Evolutionary conservation across 2,113 vertebrate genomes (phyloP).

Genomic region (Alces alces): DNA sequence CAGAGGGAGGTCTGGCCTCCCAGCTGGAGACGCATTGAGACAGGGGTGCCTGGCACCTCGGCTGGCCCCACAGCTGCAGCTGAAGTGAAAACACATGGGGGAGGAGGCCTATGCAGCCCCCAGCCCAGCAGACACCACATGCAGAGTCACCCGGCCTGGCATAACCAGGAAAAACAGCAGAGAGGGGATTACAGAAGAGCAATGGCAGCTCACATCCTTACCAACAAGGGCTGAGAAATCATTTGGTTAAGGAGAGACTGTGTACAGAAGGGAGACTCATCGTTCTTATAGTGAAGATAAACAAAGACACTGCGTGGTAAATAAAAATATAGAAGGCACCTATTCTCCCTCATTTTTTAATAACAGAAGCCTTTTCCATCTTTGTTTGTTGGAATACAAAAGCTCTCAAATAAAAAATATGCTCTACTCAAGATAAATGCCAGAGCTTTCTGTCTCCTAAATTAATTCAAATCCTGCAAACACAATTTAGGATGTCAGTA

Average conservation of each 20-base stretch:
- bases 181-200: background rate
- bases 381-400: background rate
- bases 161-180: background rate
- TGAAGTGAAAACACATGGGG: background rate
- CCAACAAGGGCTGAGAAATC: background rate
- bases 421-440: background rate
- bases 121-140: background rate
- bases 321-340: background rate
- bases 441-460: background rate
- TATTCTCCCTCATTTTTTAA: background rate
- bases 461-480: background rate
- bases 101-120: background rate
- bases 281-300: background rate
- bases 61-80: background rate
- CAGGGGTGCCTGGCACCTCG: fast-evolving
- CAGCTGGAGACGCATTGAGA: background rate
- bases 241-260: background rate
- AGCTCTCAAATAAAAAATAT: background rate
- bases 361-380: background rate
- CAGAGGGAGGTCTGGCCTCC: background rate
- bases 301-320: background rate
- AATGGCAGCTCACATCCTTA: no score
- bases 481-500: background rate
- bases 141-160: background rate
- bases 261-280: background rate